Base-by-base conservation (phyloP, 2,888 invertebrate species). In the Peribatodes rhomboidaria region DNA sequence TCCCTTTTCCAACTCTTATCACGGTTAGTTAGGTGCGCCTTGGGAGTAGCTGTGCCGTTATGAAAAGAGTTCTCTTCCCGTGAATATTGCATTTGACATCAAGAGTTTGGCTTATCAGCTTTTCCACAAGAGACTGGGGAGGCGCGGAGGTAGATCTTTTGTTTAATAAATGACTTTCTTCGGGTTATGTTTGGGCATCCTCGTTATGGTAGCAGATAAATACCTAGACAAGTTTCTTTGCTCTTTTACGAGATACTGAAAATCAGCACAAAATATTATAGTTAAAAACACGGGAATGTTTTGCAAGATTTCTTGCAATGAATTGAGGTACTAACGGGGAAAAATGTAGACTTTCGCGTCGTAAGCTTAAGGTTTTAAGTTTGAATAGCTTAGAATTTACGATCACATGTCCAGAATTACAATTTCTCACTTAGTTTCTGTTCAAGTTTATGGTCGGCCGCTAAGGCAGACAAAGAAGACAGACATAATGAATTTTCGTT, bases 21-120 rank as follows among this genome's bases (percentile, higher is more conserved):
- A 88, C 88, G 89, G 90, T 91, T 90, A 88, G 88, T 89, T 91
- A 88, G 85, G 69, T 83, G 76, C 84, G 83, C 78, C 80, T 70
- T 77, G 81, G 80, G 85, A 84, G 81, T 76, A 73, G 77, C 82
- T 76, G 75, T 67, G 76, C 78, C 79, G 81, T 75, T 83, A 83
- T 80, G 78, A 82, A 83, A 85, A 84, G 82, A 86, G 82, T 83
- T 82, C 81, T 81, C 78, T 83, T 84, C 82, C 84, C 83, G 84
- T 82, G 84, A 86, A 87, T 85, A 86, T 87, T 88, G 85, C 83
- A 87, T 87, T 87, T 86, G 86, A 85, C 83, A 84, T 86, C 81
- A 76, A 83, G 82, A 84, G 78, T 81, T 81, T 75, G 76, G 75
- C 82, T 86, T 85, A 85, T 84, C 83, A 83, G 74, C 71, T 66